Base-by-base conservation (phyloP, 2,888 invertebrate genomes). In the Stenichneumon culpator region DNA sequence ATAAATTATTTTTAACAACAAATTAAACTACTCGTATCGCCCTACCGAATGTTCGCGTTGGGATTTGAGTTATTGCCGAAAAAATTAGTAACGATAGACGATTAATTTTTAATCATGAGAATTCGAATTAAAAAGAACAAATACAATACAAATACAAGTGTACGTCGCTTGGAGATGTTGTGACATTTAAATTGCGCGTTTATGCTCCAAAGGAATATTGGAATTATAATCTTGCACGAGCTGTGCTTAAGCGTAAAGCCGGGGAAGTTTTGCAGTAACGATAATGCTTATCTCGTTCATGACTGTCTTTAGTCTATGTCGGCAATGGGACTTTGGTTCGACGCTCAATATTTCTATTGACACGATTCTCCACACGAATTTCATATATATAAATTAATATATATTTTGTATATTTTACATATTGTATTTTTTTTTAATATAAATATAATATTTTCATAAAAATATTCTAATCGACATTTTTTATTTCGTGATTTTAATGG, bases 41-140 rank as follows among this genome's bases (percentile, higher is more conserved):
- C 32, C 5, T 60, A 28, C 14, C 25, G 50, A 52, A 72, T 79
- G 60, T 79, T 82, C 25, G 77, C 54, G 50, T 60, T 50, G 32
- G 22, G 3, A 65, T 63, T 70, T 39, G 14, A 72, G 22, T 75
- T 50, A 79, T 72, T 67, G 69, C 28, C 9, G 9, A 9, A 36
- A 36, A 9, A 36, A 36, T 36, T 36, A 36, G 9, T 36, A 7
- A 9, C 9, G 36, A 36, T 36, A 0, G 32, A 32, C 32, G 32
- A 32, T 32, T 32, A 32, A 32, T 32, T 32, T 32, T 32, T 32
- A 5, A 57, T 73, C 7, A 9, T 22, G 57, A 57, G 19, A 57
- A 57, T 22, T 57, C 74, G 52, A 70, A 70, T 83, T 50, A 1
- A 79, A 54, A 54, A 36, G 39, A 52, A 54, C 1, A 52, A n/a